These are phyloP conservation scores for Dasyurus viverrinus DNA, from an alignment of 2,113 vertebrate genomes.

Conservation along the genomic window DNA sequence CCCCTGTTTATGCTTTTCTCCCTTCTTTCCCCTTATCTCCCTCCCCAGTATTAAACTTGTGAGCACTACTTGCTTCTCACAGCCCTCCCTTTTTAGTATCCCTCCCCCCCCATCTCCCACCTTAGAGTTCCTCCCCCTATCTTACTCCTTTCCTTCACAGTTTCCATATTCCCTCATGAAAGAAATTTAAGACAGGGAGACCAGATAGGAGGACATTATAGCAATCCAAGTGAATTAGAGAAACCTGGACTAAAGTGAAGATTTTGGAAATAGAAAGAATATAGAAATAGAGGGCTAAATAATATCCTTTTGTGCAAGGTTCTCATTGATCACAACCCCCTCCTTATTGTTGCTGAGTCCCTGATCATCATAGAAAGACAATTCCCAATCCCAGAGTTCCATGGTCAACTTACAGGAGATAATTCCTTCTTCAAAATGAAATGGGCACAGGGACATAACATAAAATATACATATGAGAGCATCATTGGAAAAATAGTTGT, in stretches of 20 bases:
- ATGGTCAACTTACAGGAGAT: background rate
- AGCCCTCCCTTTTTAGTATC: too few relatives aligned
- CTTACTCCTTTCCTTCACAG: too few relatives aligned
- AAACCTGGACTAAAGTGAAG: background rate
- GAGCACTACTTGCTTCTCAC: too few relatives aligned
- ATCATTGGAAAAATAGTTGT: background rate
- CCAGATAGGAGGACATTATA: background rate
- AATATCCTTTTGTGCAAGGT: background rate
- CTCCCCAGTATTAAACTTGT: too few relatives aligned
- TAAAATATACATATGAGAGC: background rate
- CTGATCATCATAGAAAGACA: background rate
- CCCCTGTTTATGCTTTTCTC: too few relatives aligned
- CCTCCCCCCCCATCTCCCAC: too few relatives aligned
- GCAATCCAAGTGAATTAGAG: background rate
- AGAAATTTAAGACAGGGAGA: too few relatives aligned
- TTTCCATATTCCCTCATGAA: too few relatives aligned
- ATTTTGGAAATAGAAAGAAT: background rate
- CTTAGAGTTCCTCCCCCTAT: too few relatives aligned
- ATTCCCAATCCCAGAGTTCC: background rate
- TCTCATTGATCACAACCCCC: background rate
- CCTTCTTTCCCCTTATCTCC: too few relatives aligned
- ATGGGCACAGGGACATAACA: background rate
- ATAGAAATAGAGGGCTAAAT: background rate
- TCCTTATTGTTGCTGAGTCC: background rate
- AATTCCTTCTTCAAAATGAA: background rate